Conservation (phyloP, 1,140 invertebrate genomes). For the Onthophagus taurus region DNA sequence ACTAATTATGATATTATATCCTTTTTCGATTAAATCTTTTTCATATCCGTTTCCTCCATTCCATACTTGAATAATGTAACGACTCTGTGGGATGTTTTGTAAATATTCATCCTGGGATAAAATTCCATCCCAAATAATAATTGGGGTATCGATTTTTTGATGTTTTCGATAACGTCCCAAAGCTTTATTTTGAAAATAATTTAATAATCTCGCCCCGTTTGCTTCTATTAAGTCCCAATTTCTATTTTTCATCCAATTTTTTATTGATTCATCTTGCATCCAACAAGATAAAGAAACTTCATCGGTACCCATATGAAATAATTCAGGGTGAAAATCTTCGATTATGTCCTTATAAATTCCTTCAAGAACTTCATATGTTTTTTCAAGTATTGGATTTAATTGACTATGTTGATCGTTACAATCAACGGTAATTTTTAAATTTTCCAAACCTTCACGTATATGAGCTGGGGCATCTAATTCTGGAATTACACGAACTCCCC, state of each 20-base stretch:
- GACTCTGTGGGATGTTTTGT: conserved; percentile 54
- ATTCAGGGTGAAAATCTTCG: conserved; percentile 56
- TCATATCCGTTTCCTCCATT: conserved; percentile 52
- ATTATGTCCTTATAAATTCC: conserved; percentile 44
- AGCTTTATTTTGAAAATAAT: too few species aligned
- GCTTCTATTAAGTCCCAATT: conserved; percentile 47
- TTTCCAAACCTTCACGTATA: conserved; percentile 80
- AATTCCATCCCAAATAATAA: conserved; percentile 73
- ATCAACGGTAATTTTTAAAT: conserved; percentile 52
- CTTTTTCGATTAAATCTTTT: conserved; percentile 54
- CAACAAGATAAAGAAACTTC: conserved; percentile 67
- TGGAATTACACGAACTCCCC: conserved; percentile 68
- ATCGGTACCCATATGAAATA: conserved; percentile 86
- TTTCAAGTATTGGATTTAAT: conserved; percentile 64
- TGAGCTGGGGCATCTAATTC: conserved; percentile 85
- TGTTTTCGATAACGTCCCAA: conserved; percentile 58
- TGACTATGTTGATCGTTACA: conserved; percentile 70
- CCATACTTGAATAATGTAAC: conserved; percentile 78
- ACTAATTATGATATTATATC: conserved; percentile 66
- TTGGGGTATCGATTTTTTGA: conserved; percentile 48
- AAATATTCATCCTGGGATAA: conserved; percentile 58
- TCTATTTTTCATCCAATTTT: conserved; percentile 57
- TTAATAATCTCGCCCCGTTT: conserved; percentile 60
- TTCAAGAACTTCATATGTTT: conserved; percentile 62
- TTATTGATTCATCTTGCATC: conserved; percentile 58